Evolutionary conservation across 2,113 vertebrate species (phyloP).

Genomic region (Felis catus): DNA sequence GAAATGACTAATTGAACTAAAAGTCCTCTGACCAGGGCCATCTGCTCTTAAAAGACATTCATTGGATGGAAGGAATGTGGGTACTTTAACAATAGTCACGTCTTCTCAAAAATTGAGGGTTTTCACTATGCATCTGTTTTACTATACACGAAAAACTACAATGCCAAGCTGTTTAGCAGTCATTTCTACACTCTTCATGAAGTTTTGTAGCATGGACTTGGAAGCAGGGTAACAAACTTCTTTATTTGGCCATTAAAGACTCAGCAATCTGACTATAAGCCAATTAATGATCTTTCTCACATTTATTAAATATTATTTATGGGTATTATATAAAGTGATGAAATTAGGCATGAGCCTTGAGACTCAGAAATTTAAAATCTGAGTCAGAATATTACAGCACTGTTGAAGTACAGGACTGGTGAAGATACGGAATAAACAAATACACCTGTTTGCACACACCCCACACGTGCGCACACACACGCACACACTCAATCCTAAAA

Average conservation of each 20-base stretch:
- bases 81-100: neutral
- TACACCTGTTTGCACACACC: neutral
- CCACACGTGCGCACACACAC: neutral
- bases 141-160: neutral
- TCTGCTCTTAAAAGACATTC: neutral
- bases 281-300: neutral
- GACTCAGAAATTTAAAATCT: neutral
- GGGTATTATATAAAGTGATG: neutral
- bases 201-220: neutral
- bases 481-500: neutral
- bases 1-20: constrained; percentile 13
- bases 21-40: neutral
- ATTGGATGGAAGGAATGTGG: neutral
- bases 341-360: neutral
- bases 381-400: neutral
- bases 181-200: neutral
- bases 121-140: neutral
- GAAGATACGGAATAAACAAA: neutral
- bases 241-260: neutral
- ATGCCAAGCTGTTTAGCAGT: neutral
- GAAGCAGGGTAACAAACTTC: neutral
- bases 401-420: neutral
- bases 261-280: neutral
- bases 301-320: neutral
- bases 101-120: neutral